Percentiles rank a stretch among this genome's conserved stretches.
These are phyloP conservation scores for Synanthedon tipuliformis DNA, from an alignment of 2,888 invertebrate genomes.

Conservation along the genomic window DNA sequence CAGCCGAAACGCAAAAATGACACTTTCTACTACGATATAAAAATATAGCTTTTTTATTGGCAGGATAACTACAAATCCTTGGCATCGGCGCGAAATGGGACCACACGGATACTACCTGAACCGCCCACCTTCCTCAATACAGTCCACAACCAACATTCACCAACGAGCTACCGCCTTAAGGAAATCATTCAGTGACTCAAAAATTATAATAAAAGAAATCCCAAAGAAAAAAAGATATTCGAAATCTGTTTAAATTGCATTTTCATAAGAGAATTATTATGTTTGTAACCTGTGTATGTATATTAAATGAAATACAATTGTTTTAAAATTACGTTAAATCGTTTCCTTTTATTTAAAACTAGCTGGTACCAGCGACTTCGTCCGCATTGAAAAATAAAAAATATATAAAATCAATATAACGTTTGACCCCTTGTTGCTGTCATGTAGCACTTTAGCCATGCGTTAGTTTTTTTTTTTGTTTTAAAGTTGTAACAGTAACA, in stretches of 20 bases:
- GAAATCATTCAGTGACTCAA: constrained; percentile 49
- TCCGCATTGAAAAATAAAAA: too few species aligned
- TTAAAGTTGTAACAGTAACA: too few species aligned
- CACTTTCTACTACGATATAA: background rate
- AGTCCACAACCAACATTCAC: constrained; percentile 20
- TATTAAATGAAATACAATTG: too few species aligned
- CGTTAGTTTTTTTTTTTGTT: too few species aligned
- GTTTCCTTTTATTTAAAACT: too few species aligned
- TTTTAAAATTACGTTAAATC: too few species aligned
- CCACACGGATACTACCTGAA: constrained; percentile 72
- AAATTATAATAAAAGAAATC: constrained; percentile 36
- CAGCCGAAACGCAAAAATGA: background rate
- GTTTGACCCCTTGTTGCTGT: too few species aligned
- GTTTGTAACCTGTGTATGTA: background rate
- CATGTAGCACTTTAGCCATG: too few species aligned
- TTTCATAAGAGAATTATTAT: background rate
- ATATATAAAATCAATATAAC: too few species aligned
- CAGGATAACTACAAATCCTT: constrained; percentile 71
- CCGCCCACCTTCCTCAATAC: constrained; percentile 44
- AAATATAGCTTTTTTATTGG: background rate
- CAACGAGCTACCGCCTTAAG: constrained; percentile 26
- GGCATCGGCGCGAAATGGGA: constrained; percentile 71
- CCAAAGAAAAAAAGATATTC: constrained; percentile 46
- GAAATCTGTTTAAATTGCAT: constrained; percentile 38
- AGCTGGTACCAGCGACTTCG: too few species aligned